Conservation (phyloP, 2,797 vertebrate species). For the Alfaro cultratus region DNA sequence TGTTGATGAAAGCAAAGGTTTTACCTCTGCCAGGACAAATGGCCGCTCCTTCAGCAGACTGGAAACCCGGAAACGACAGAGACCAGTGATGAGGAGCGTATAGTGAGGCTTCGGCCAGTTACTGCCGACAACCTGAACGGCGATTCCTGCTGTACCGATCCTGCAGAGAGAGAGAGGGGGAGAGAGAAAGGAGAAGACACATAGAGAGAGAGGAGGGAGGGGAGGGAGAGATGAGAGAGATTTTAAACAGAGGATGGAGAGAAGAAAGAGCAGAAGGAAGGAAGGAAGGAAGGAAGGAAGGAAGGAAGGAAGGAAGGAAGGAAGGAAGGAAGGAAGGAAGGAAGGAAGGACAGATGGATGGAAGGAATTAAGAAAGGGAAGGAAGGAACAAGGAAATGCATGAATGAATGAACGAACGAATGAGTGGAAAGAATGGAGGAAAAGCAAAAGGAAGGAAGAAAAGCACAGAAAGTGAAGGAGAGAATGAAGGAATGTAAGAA, state of each 20-base stretch:
- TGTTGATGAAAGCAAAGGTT: neutral
- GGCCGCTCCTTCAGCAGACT: conserved; percentile 90
- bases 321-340: no score
- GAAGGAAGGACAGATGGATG: no score
- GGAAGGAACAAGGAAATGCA: neutral
- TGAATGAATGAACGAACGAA: neutral
- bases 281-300: no score
- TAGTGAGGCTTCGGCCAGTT: conserved; percentile 99
- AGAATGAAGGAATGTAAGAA: no score
- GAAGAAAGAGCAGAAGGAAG: neutral
- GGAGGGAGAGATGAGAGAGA: no score
- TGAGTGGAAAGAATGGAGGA: neutral
- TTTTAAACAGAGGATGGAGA: neutral
- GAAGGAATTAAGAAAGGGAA: no score
- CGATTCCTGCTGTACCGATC: conserved; percentile 92
- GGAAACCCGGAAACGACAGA: conserved; percentile 91
- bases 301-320: no score
- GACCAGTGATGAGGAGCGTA: conserved; percentile 91
- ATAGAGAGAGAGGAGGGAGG: neutral
- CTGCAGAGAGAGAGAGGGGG: conserved; percentile 61
- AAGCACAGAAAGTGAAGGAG: no score
- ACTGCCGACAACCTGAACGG: conserved; percentile 95
- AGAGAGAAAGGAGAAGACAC: neutral
- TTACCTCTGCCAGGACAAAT: conserved; percentile 87
- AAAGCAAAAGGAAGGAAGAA: no score